Evolutionary conservation across 2,797 vertebrate genomes (phyloP).

Genomic region (Schizothorax lantsangensis): DNA sequence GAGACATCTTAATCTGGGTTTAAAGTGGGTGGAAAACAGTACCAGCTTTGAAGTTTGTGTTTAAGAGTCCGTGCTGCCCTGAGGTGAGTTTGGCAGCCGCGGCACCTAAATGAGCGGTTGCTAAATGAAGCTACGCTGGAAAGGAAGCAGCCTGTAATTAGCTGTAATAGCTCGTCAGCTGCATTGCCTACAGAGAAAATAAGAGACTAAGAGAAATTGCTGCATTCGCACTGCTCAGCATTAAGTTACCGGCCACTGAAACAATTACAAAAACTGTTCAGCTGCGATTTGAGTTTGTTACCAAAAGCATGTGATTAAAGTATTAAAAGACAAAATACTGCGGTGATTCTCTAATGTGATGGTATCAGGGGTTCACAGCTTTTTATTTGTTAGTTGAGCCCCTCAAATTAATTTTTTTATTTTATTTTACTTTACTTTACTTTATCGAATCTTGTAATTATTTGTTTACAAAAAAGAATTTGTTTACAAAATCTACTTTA

Average conservation of each 20-base stretch:
- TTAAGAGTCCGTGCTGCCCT: conserved; percentile 64
- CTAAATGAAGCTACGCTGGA: conserved; percentile 74
- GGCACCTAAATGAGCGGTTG: conserved; percentile 74
- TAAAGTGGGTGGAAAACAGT: conserved; percentile 56
- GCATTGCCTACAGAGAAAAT: conserved; percentile 70
- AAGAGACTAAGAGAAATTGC: conserved; percentile 68
- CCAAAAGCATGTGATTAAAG: conserved; percentile 11
- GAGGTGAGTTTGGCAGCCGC: conserved; percentile 70
- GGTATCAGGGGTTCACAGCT: background rate
- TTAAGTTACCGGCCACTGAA: conserved; percentile 72
- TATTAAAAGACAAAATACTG: background rate
- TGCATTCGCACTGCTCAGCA: conserved; percentile 46
- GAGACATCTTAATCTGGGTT: conserved; percentile 70
- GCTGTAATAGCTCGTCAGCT: conserved; percentile 75
- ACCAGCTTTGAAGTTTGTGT: conserved; percentile 60
- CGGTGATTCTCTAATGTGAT: background rate
- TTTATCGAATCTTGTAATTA: background rate
- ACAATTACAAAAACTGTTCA: conserved; percentile 66
- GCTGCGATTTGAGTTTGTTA: conserved; percentile 62
- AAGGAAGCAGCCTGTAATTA: conserved; percentile 74
- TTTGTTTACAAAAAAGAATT: background rate
- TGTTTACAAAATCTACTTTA: background rate
- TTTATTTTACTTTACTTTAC: background rate
- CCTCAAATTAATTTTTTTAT: background rate
- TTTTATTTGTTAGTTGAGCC: background rate